phyloP scores from a whole-genome alignment of 2,797 vertebrate species.

The Falco concolor region DNA sequence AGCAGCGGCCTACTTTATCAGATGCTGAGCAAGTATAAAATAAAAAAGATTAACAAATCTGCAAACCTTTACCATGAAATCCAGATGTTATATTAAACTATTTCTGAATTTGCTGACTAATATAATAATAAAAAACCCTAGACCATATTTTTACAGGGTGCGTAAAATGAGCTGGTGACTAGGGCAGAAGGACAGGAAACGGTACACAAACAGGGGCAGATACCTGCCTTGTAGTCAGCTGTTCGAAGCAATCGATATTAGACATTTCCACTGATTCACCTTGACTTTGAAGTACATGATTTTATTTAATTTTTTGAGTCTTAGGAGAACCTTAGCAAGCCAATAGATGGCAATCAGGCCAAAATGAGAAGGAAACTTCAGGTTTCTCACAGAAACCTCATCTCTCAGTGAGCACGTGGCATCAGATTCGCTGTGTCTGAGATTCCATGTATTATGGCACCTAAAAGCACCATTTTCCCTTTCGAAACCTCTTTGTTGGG shows the following conservation, averaged over 20 bases:
- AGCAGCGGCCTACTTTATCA: not conserved
- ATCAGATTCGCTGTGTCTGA: not conserved
- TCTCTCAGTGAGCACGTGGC: not conserved
- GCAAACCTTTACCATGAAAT: not conserved
- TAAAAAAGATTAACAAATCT: not conserved
- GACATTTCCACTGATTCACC: not conserved
- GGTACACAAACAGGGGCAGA: not conserved
- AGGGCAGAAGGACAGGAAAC: not conserved
- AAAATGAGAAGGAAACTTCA: not conserved
- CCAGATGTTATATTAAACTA: not conserved
- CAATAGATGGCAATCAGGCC: not conserved
- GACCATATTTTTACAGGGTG: not conserved
- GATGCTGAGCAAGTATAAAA: not conserved
- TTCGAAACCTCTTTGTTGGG: not conserved
- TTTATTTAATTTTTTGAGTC: not conserved
- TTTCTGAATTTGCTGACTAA: not conserved
- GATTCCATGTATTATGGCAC: not conserved
- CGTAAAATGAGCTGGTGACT: not conserved
- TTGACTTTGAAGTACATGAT: not conserved
- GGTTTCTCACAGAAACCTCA: not conserved
- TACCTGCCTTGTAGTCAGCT: not conserved
- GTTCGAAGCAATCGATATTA: not conserved
- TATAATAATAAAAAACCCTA: not conserved
- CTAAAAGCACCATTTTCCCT: not conserved
- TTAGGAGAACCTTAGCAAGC: not conserved